Evolutionary conservation across 1,140 invertebrate genomes (phyloP), one percentile per base, ranked within the genome.

Genomic region (Drosophila sechellia): DNA sequence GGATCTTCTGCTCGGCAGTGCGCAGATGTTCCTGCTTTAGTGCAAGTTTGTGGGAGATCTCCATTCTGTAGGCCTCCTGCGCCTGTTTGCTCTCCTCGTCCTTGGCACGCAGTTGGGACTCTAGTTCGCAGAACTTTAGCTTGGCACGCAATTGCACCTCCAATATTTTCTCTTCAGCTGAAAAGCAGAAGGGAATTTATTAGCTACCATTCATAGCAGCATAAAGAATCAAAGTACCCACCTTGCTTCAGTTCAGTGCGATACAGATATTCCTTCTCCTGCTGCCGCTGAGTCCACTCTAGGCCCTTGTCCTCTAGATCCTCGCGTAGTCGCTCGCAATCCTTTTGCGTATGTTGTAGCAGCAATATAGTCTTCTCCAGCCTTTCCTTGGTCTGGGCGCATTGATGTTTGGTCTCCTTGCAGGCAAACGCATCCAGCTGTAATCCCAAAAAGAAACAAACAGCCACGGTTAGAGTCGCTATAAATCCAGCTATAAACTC

Each of bases 381-480:
- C 17, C 93, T 92, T 55, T 93, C 91, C 58, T 92, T 94, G 27
- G 93, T 91, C 2, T 46, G 53, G 40, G 54, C 71, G 12, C 53
- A 75, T 31, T 77, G 60, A 93, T 92, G 76, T 95, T 93, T 65
- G 93, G 91, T 90, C 93, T 94, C 46, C 94, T 84, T 52, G 85
- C 91, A 12, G 93, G 94, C 27, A 93, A 93, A 94, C 1, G 94
- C 94, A 70, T 95, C 94, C 70, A 95, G 93, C 95, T 95, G 87
- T 54, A 93, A 93, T 31, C 90, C 49, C 76, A 49, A 65, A 52
- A 12, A 27, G 34, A 60, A 37, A 22, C 46, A 63, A 45, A 52
- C n/a, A 48, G 49, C 35, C 45, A 37, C n/a, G 39, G 54, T 73
- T 56, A 57, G 22, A 56, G 49, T 56, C 50, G 50, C 66, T 70